A percentile compares a stretch with the other conserved stretches of the same genome.
These are phyloP conservation scores for Achatina immaculata DNA, from an alignment of 1,140 invertebrate species.

Conservation along the genomic window DNA sequence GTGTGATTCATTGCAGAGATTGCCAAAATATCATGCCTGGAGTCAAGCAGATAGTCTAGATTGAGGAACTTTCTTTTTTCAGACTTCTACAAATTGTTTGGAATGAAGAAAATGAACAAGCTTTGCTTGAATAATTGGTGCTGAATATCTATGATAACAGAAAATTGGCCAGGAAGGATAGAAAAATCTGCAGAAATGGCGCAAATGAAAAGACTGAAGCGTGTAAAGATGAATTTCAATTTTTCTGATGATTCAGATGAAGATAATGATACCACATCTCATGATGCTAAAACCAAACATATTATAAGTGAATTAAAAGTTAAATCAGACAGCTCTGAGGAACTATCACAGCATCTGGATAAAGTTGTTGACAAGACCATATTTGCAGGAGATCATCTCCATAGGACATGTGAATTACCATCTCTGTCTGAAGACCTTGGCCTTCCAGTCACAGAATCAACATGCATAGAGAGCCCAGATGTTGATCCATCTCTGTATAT, in stretches of 20 bases:
- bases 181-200: constrained; percentile 6
- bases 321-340: neutral
- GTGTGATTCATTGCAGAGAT: too few relatives aligned
- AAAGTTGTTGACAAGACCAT: neutral
- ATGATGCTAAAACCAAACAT: neutral
- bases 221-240: neutral
- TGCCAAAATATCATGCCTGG: too few relatives aligned
- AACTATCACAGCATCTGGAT: neutral
- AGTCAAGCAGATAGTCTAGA: too few relatives aligned
- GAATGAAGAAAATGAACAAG: too few relatives aligned
- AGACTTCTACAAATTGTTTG: too few relatives aligned
- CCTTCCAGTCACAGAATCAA: constrained; percentile 20
- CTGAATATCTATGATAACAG: too few relatives aligned
- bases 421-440: constrained; percentile 1
- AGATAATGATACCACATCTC: neutral
- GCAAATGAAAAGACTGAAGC: neutral
- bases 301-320: neutral
- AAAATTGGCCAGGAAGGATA: too few relatives aligned
- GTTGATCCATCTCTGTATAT: neutral
- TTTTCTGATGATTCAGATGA: constrained; percentile 33
- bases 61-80: too few relatives aligned
- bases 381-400: neutral
- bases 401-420: neutral
- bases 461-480: neutral
- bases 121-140: too few relatives aligned